Conservation (phyloP, 2,797 vertebrate species). For the Hydrocynus forskahlii region DNA sequence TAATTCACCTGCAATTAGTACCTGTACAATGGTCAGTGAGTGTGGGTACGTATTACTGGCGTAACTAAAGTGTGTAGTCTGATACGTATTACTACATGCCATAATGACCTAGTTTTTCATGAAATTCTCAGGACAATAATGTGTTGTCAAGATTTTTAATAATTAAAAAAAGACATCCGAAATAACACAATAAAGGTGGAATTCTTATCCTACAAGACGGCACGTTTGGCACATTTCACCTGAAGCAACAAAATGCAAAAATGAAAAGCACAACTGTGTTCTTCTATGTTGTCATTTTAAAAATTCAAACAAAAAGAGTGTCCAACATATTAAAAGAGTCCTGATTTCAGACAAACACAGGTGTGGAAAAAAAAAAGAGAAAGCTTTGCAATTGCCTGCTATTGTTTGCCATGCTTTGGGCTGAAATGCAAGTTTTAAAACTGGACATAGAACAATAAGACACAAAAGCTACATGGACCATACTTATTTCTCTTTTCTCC, state of each 20-base stretch:
- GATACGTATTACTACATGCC: not conserved
- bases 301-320: not conserved
- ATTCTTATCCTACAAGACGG: conserved; percentile 26
- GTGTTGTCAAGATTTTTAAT: conserved; percentile 39
- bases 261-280: not conserved
- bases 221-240: conserved; percentile 34
- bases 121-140: not conserved
- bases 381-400: not conserved
- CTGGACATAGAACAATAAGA: not conserved
- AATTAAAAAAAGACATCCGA: conserved; percentile 18
- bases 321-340: not conserved
- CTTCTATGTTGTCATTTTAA: not conserved
- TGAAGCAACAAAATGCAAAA: conserved; percentile 13
- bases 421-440: not conserved
- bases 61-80: too few species aligned
- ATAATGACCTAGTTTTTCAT: too few species aligned
- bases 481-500: not conserved
- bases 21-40: too few species aligned
- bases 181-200: conserved; percentile 30
- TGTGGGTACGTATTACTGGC: too few species aligned
- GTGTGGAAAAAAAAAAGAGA: not conserved
- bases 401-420: not conserved
- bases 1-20: too few species aligned
- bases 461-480: not conserved
- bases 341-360: not conserved